Conservation (phyloP, 2,113 vertebrate genomes). For the Bos taurus region DNA sequence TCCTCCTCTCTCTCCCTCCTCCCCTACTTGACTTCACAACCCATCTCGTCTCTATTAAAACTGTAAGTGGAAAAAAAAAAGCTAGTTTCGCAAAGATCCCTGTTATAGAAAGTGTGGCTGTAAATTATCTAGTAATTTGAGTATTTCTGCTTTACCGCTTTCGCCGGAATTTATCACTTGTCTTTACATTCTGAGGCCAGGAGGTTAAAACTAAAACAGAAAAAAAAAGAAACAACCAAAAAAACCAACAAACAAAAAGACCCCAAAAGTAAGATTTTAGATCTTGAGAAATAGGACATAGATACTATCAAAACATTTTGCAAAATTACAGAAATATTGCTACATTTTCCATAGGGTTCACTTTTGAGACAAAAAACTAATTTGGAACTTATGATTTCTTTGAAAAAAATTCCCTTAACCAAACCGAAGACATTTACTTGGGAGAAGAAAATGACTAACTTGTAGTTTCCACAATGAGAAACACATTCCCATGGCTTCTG, state of each 20-base stretch:
- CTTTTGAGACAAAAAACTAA: background rate
- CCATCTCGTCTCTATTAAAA: background rate
- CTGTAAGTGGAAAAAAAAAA: background rate
- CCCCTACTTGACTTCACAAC: background rate
- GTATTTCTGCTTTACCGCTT: background rate
- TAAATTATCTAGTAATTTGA: background rate
- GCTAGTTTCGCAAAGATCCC: background rate
- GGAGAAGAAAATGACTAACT: conserved; percentile 33
- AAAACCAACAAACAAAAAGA: background rate
- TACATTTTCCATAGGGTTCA: background rate
- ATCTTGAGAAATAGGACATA: background rate
- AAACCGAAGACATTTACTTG: background rate
- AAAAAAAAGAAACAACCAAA: background rate
- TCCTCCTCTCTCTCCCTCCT: background rate
- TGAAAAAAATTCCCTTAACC: background rate
- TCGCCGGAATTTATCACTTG: background rate
- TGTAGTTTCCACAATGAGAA: conserved; percentile 6
- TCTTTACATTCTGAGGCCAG: background rate
- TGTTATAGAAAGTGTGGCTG: background rate
- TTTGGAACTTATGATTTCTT: conserved; percentile 3
- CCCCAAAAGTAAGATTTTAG: background rate
- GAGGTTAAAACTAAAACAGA: background rate
- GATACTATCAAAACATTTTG: background rate
- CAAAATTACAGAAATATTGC: background rate
- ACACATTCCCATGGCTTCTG: background rate